Evolutionary conservation across 2,113 vertebrate species (phyloP), one percentile per base, ranked within the genome.

Genomic region (Psittacula cyanocephala): DNA sequence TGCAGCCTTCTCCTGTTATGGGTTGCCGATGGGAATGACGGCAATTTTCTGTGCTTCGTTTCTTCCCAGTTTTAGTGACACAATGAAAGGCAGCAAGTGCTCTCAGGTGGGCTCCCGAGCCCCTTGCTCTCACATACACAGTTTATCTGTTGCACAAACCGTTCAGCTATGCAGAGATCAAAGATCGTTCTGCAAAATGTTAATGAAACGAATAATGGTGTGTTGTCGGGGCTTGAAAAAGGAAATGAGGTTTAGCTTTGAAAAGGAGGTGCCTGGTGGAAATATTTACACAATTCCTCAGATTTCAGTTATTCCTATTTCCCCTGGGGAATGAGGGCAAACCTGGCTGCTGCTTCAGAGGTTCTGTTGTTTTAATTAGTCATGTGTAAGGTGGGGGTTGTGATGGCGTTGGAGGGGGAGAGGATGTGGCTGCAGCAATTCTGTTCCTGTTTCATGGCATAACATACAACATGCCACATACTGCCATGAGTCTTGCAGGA

Each of bases 1-100:
- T 52, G 68, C 35, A 31, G 4, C 67, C 37, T 81, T 37, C 23
- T 46, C n/a, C 57, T 6, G 11, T 37, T 74, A 41, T 0, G 13
- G 41, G 35, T 68, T 17, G 1, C 59, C 3, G 1, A 0, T 2
- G n/a, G 44, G 60, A 35, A 9, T 9, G 31, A 67, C 24, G 71
- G 37, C 9, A 6, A 47, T 86, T 62, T 69, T 41, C 70, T 47
- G 19, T 28, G 52, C 52, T 75, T 47, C 3, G 11, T 92, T 81
- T 64, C 43, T 63, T 74, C 39, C 41, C 13, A 33, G 35, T 23
- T 84, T 23, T 14, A 55, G 64, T 24, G 64, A 27, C 19, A 7
- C 1, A 24, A 49, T 1, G 0, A 60, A 85, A 83, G 76, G 88
- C 92, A 88, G 72, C 6, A 4, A 35, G 28, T 7, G 33, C 46